Evolutionary conservation across 2,113 vertebrate genomes (phyloP).

Genomic region (Alexandromys fortis): DNA sequence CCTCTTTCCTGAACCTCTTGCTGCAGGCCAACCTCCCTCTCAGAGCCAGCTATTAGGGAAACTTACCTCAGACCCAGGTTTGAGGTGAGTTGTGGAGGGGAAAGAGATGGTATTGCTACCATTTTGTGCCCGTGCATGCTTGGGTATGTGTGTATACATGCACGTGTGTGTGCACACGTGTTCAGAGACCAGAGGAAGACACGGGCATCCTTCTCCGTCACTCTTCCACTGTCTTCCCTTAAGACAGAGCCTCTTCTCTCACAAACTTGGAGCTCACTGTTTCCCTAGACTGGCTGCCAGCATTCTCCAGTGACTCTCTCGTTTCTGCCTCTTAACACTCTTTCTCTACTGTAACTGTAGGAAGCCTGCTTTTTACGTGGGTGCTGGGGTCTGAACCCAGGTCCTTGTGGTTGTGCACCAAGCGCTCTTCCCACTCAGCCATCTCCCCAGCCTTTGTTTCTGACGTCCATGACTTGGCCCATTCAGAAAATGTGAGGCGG

Average conservation of each 20-base stretch:
- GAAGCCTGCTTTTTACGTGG: not conserved
- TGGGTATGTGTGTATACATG: not conserved
- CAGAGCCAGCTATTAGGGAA: not conserved
- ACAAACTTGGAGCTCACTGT: not conserved
- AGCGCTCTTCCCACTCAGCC: not conserved
- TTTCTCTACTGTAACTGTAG: not conserved
- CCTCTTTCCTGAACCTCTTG: not conserved
- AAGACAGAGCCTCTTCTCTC: not conserved
- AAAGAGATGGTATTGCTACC: not conserved
- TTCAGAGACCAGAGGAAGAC: not conserved
- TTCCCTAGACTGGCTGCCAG: not conserved
- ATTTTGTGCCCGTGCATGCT: not conserved
- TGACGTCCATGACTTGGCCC: not conserved
- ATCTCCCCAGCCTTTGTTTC: not conserved
- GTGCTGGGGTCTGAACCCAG: not conserved
- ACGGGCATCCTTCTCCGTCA: not conserved
- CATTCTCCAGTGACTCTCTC: too few relatives aligned
- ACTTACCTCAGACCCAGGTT: not conserved
- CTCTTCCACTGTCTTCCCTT: too few relatives aligned
- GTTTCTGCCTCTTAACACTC: not conserved
- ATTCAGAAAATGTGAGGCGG: not conserved
- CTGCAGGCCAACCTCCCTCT: not conserved
- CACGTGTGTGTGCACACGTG: not conserved
- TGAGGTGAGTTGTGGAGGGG: not conserved
- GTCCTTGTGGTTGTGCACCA: not conserved